Base-by-base conservation (phyloP, 2,113 vertebrate species). In the Thoracochromis brauschi region DNA sequence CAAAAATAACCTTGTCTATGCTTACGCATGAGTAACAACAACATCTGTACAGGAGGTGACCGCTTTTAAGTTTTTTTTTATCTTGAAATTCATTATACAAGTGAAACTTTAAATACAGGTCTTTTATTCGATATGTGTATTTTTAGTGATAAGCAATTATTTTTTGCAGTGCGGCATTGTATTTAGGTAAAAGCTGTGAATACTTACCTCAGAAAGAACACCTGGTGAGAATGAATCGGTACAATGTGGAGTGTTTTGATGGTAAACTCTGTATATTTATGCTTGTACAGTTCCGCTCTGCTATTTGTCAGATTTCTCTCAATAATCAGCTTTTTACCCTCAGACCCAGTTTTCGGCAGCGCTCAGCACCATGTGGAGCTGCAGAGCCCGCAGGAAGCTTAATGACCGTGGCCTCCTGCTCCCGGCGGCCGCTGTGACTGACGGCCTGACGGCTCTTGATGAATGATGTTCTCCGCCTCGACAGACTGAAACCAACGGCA, bases 401-500 rank as follows among this genome's bases (percentile, higher is more conserved):
- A 92, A 91, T 88, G 92, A 88, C 83, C 81, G 58, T 33, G 85
- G 92, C 90, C 88, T 78, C 85, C 54, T 38, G 26, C 83, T 91
- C 57, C 84, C 63, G 63, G 85, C 54, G 65, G 81, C 83, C 40
- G 60, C 88, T 26, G 80, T 87, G 88, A 93, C 90, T 91, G 92
- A 89, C 87, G 75, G 92, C 51, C 88, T 86, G 90, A 89, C 89
- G 75, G 88, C 91, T 89, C 85, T 81, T 87, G 89, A 91, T 93
- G 88, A 91, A 91, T 90, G 92, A 91, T n/a, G 83, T 80, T 82
- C 87, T 63, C 29, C 12, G 78, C 82, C 85, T 83, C 58, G 71
- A 84, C 92, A 85, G 92, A 54, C 88, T 88, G 75, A 92, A 89
- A 93, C 87, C 91, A 73, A 55, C 17, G 81, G 63, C 90, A 58